Conservation (phyloP, 2,113 vertebrate species). For the Cochlearius cochlearius region DNA sequence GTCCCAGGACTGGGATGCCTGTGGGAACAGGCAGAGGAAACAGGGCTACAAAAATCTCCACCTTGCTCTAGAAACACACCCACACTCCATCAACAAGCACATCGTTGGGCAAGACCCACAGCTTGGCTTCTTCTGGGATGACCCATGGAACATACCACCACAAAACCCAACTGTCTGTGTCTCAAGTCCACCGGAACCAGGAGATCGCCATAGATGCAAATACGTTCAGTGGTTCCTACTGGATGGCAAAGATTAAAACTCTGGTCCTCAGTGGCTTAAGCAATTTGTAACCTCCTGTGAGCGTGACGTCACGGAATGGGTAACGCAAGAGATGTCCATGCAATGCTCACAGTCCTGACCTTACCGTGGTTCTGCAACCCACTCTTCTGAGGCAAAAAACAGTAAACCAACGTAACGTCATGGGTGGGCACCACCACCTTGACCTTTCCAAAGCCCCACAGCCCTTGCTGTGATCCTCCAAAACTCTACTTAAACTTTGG, state of each 20-base stretch:
- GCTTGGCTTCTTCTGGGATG: neutral
- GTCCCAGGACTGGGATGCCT: neutral
- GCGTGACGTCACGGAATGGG: neutral
- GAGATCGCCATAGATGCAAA: neutral
- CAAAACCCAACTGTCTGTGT: rapidly evolving
- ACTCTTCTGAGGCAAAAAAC: neutral
- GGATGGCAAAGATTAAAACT: too few relatives aligned
- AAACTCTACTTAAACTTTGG: neutral
- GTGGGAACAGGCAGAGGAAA: neutral
- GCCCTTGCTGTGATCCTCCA: rapidly evolving
- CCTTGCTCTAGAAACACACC: neutral
- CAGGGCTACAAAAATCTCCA: neutral
- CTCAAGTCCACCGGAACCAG: neutral
- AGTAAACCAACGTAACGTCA: too few relatives aligned
- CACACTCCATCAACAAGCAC: neutral
- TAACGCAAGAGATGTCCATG: rapidly evolving
- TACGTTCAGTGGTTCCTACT: too few relatives aligned
- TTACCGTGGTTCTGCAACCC: neutral
- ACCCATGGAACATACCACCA: rapidly evolving
- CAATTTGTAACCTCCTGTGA: neutral
- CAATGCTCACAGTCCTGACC: neutral
- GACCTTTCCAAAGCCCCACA: neutral
- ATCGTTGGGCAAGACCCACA: neutral
- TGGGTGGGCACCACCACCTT: too few relatives aligned
- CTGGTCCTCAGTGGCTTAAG: neutral